Evolutionary conservation across 1,140 invertebrate genomes (phyloP), one percentile per base, ranked within the genome.

Genomic region (Neodiprion fabricii): DNA sequence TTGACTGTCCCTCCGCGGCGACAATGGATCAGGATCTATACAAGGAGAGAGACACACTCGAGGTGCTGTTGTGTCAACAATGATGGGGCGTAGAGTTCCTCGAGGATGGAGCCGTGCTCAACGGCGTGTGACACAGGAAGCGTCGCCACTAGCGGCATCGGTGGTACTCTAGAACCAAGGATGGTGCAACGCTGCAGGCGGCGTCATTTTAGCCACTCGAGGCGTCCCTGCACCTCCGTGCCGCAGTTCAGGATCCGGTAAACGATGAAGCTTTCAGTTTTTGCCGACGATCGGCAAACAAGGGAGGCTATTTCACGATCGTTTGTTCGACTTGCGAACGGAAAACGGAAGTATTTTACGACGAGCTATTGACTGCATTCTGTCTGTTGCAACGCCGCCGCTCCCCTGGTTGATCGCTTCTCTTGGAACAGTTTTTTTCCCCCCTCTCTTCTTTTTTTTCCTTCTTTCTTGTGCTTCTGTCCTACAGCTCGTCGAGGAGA

Each of bases 101-200:
- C 61, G 80, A 84, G 82, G 53, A 61, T 61, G 53, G 53, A 61
- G n/a, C 8, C 86, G 87, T 88, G 87, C 83, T 87, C 85, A 87
- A 87, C 86, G 83, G 86, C 87, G 86, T 88, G 87, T 87, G 87
- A 88, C 84, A 88, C 87, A 86, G 87, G 87, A 88, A 88, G 85
- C 74, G 79, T 74, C 83, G 84, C 81, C 85, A 86, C 83, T 78
- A 74, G 28, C 28, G 1, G 28, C 5, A 40, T 5, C 28, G 28
- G 5, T 7, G 53, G 53, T 9, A 61, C 53, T 61, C 11, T 9
- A 40, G 28, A 4, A 61, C 53, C 53, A 40, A 40, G 28, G 28
- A 40, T 40, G 28, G 4, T 61, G n/a, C 53, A 80, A 78, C 77
- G 69, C 80, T 78, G 76, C 75, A 79, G 75, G 75, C 79, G 74